These are phyloP conservation scores for Dasyornis broadbenti DNA, from an alignment of 2,113 vertebrate genomes.

Conservation along the genomic window DNA sequence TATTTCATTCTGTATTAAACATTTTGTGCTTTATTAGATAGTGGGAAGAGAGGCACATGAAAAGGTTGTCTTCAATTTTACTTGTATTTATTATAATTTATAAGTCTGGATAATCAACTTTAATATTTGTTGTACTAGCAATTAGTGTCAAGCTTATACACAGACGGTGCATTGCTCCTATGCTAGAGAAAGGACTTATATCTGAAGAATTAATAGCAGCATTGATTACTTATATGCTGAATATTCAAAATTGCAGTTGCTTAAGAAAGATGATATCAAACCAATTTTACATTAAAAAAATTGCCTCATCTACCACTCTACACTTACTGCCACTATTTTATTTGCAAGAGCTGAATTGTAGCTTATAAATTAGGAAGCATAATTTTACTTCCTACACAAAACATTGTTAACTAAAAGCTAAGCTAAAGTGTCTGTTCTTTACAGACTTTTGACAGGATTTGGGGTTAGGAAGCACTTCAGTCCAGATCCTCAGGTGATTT, in stretches of 20 bases:
- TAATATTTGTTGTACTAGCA: constrained; percentile 12
- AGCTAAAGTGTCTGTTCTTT: not conserved
- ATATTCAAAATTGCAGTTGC: not conserved
- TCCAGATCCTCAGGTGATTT: not conserved
- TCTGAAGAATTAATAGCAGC: constrained; percentile 18
- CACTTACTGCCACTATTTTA: not conserved
- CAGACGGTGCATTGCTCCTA: not conserved
- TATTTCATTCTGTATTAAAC: not conserved
- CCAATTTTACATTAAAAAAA: not conserved
- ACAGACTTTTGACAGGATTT: not conserved
- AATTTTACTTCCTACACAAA: not conserved
- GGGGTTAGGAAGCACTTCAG: not conserved
- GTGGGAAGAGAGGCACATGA: fast-evolving
- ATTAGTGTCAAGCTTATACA: not conserved
- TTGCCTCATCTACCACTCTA: not conserved
- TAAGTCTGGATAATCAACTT: constrained; percentile 12
- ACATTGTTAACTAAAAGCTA: not conserved
- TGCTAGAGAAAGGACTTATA: not conserved
- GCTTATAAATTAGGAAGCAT: not conserved
- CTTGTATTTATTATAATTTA: not conserved
- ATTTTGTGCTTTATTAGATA: not conserved
- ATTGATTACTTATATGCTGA: not conserved
- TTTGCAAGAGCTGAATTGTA: not conserved
- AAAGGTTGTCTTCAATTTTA: not conserved
- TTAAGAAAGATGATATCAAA: not conserved